Evolutionary conservation across 64 coral and sea anemone genomes (phyloP).

Genomic region (Stylophora pistillata): DNA sequence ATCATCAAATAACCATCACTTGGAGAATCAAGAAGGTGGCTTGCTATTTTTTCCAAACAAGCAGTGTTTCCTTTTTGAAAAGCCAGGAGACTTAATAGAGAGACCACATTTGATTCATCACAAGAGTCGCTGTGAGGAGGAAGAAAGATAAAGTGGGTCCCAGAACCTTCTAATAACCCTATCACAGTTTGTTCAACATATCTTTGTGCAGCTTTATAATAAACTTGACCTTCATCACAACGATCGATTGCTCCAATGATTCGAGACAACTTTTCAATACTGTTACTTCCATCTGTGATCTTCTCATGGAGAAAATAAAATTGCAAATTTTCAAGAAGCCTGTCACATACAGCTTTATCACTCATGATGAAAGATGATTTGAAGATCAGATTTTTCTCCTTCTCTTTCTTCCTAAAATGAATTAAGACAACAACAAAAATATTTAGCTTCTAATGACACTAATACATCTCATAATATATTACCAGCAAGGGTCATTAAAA

Average conservation of each 20-base stretch:
- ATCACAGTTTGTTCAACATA: not conserved
- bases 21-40: not conserved
- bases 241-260: not conserved
- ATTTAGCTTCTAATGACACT: no score
- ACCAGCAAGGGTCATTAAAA: no score
- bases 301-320: not conserved
- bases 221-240: not conserved
- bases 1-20: conserved; percentile 2
- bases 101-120: not conserved
- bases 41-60: not conserved
- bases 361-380: not conserved
- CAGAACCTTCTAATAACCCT: not conserved
- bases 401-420: not conserved
- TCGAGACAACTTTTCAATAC: not conserved
- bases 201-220: not conserved
- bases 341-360: not conserved
- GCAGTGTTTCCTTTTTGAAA: not conserved
- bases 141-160: not conserved
- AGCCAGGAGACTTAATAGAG: not conserved
- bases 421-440: not conserved
- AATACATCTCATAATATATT: no score
- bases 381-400: not conserved
- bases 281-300: not conserved
- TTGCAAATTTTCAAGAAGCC: not conserved
- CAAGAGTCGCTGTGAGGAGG: not conserved